Conservation (phyloP, 2,113 vertebrate species). For the Corvus moneduloides region DNA sequence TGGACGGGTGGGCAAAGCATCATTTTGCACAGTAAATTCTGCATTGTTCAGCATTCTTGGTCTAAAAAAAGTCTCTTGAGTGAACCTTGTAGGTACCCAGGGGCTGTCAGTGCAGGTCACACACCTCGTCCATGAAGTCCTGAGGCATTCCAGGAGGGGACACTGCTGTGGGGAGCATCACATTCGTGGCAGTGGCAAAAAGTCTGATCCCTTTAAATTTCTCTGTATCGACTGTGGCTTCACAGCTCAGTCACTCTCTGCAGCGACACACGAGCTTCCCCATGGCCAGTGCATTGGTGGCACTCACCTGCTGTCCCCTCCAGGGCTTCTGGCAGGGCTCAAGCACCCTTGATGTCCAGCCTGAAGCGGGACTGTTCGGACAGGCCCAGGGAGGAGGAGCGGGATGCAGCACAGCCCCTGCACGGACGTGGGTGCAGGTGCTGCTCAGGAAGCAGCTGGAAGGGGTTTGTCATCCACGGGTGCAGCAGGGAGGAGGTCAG, state of each 20-base stretch:
- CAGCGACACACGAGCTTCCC: conserved; percentile 4
- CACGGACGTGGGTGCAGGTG: not conserved
- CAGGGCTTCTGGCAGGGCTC: not conserved
- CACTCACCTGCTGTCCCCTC: not conserved
- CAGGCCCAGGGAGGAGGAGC: not conserved
- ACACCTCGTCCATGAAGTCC: fast-evolving
- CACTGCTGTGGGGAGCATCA: not conserved
- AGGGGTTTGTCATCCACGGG: not conserved
- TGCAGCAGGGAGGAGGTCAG: not conserved
- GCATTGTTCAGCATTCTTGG: not conserved
- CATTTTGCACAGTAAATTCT: not conserved
- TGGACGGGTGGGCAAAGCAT: not conserved
- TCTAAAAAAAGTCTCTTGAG: not conserved
- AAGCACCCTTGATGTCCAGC: not conserved
- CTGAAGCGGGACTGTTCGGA: not conserved
- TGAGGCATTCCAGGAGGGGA: not conserved
- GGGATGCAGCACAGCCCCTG: fast-evolving
- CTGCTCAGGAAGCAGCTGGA: not conserved
- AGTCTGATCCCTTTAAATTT: conserved; percentile 61
- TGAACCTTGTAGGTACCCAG: fast-evolving
- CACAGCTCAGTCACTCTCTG: conserved; percentile 1
- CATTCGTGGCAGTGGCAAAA: not conserved
- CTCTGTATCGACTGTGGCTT: conserved; percentile 51
- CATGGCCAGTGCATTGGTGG: not conserved
- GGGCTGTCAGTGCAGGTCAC: not conserved